Evolutionary conservation across 1,140 invertebrate genomes (phyloP), one percentile per base, ranked within the genome.

Genomic region (Zaprionus lachaisei): DNA sequence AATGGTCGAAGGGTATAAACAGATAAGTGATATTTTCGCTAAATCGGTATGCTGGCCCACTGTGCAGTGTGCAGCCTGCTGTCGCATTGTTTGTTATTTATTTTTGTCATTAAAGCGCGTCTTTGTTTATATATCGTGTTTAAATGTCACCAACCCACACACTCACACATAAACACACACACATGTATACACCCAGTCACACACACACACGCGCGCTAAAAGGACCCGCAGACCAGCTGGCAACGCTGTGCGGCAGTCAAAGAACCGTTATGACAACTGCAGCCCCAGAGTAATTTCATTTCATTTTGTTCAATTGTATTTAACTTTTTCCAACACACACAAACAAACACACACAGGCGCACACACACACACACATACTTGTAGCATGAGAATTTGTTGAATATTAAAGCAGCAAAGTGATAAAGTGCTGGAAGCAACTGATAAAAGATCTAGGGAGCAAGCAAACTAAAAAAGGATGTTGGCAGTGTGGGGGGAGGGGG

Each of bases 101-200:
- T 72, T 72, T 77, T 67, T 61, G 56, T 72, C 69, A 72, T 77
- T 77, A 66, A 77, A 79, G 76, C 77, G 77, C 56, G 78, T 77
- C 66, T 77, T 77, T 82, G 79, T 84, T 80, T 84, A 84, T 80
- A 84, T 84, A 84, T 80, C 74, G 81, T 71, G 62, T 81, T 84
- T 80, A 84, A 80, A 84, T 84, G 73, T 67, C 81, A 69, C 49
- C 61, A 60, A 62, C 31, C 26, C 60, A 17, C 12, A 11, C 26
- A 54, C 57, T 58, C 28, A 3, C 37, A 61, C n/a, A 58, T 15
- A 64, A 5, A 37, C 20, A 72, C 57, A 72, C 41, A n/a, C 22
- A 17, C 56, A 24, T 4, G 4, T 24, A 24, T 24, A 24, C 60
- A n/a, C 11, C 6, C 26, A 58, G 38, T 63, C 37, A 61, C n/a